These are phyloP conservation scores for Scaptomyza flava DNA, from an alignment of 2,888 invertebrate genomes.

Conservation along the genomic window DNA sequence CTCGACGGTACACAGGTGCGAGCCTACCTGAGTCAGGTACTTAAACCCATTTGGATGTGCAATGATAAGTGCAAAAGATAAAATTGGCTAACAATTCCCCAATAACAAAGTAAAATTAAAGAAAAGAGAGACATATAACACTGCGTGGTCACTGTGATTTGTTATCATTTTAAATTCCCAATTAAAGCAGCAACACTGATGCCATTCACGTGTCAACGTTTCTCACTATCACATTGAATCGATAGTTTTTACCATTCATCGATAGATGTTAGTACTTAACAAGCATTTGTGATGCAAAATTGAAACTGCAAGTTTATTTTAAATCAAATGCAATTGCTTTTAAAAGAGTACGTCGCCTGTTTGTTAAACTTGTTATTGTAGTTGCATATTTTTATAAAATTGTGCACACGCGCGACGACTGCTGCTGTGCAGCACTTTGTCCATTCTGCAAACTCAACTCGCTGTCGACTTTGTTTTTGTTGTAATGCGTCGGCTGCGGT, in stretches of 20 bases:
- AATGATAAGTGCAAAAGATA: neutral
- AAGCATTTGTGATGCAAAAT: conserved; percentile 35
- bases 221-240: neutral
- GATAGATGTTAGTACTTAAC: conserved; percentile 22
- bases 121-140: neutral
- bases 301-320: conserved; percentile 53
- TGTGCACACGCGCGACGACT: conserved; percentile 83
- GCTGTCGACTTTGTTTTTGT: conserved; percentile 74
- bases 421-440: conserved; percentile 56
- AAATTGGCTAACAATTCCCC: neutral
- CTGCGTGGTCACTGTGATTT: neutral
- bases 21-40: conserved; percentile 4
- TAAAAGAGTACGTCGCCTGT: conserved; percentile 48
- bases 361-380: conserved; percentile 3
- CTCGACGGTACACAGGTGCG: conserved; percentile 47
- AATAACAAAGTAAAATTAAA: neutral
- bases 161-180: neutral
- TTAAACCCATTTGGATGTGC: neutral
- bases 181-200: conserved; percentile 5
- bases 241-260: conserved; percentile 29
- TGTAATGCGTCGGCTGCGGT: conserved; percentile 58
- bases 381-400: conserved; percentile 78
- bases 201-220: conserved; percentile 39
- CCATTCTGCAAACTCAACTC: conserved; percentile 67
- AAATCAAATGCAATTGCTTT: conserved; percentile 71